Conservation (phyloP, 2,888 invertebrate species). For the Cheilosia variabilis region DNA sequence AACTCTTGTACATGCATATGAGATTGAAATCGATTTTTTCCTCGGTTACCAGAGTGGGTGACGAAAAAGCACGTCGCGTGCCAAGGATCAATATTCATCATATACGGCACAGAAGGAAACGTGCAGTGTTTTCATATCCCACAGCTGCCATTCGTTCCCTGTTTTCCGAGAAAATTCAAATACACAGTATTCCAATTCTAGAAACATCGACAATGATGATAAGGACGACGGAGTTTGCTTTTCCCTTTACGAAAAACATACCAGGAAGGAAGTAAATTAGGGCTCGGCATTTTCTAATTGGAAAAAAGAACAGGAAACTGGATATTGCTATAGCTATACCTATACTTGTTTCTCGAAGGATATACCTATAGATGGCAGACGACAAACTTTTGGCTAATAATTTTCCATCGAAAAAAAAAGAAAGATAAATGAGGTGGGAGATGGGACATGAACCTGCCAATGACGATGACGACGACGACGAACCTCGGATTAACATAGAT, state of each 20-base stretch:
- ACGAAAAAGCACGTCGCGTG: slow-evolving; percentile 33
- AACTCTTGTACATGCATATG: slow-evolving; percentile 16
- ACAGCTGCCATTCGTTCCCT: neutral
- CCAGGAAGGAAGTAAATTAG: slow-evolving; percentile 50
- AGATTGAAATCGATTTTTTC: slow-evolving; percentile 45
- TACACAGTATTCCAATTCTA: neutral
- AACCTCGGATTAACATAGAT: neutral
- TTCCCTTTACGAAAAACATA: slow-evolving; percentile 24
- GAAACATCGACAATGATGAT: slow-evolving; percentile 14
- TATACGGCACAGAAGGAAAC: slow-evolving; percentile 9
- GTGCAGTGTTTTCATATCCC: neutral
- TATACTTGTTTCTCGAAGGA: neutral
- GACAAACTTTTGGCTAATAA: slow-evolving; percentile 7
- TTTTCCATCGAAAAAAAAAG: slow-evolving; percentile 2
- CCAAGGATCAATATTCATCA: slow-evolving; percentile 31
- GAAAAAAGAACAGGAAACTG: slow-evolving; percentile 47
- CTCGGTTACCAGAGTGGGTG: neutral
- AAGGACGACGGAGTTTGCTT: slow-evolving; percentile 3
- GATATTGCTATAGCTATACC: slow-evolving; percentile 52
- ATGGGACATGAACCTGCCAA: too few species aligned
- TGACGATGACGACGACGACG: neutral
- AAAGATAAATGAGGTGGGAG: neutral
- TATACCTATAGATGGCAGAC: neutral
- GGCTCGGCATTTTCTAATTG: slow-evolving; percentile 51
- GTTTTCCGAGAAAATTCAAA: slow-evolving; percentile 4